These are phyloP conservation scores for Pelobates cultripes DNA, from an alignment of 2,797 vertebrate genomes.

Conservation along the genomic window DNA sequence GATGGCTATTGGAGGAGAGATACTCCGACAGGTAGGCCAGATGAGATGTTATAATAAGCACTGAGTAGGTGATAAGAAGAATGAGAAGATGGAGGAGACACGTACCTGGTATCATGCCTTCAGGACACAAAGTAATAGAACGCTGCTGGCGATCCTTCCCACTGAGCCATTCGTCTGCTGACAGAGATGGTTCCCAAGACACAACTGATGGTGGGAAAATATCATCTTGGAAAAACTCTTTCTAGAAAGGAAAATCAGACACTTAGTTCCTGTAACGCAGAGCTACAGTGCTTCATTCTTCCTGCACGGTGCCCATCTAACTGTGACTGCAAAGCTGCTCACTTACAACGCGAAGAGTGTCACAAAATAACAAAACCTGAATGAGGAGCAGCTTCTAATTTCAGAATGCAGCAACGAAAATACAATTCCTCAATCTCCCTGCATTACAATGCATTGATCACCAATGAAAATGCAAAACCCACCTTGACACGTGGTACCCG, in stretches of 20 bases:
- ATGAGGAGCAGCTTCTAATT: too few relatives aligned
- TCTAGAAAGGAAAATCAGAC: conserved; percentile 69
- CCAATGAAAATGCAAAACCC: conserved; percentile 25
- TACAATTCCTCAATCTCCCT: too few relatives aligned
- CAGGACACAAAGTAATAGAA: conserved; percentile 79
- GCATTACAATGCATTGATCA: too few relatives aligned
- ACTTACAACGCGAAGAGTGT: too few relatives aligned
- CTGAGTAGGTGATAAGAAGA: too few relatives aligned
- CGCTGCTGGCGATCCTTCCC: conserved; percentile 78
- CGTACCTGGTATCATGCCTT: conserved; percentile 87
- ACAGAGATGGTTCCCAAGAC: conserved; percentile 84
- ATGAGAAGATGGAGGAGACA: background rate
- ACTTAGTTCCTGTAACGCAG: background rate
- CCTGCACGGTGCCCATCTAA: background rate
- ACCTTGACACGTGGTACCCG: conserved; percentile 90
- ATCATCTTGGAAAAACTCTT: conserved; percentile 98
- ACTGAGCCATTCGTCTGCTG: conserved; percentile 78
- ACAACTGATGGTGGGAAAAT: conserved; percentile 81
- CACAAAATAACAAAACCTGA: too few relatives aligned
- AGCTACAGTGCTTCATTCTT: background rate
- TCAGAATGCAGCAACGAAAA: too few relatives aligned
- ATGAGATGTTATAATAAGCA: too few relatives aligned
- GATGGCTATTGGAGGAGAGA: too few relatives aligned
- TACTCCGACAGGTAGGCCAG: too few relatives aligned
- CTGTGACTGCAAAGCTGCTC: too few relatives aligned